Evolutionary conservation across 2,113 vertebrate genomes (phyloP), one percentile per base, ranked within the genome.

Genomic region (Pygathrix nemaeus): DNA sequence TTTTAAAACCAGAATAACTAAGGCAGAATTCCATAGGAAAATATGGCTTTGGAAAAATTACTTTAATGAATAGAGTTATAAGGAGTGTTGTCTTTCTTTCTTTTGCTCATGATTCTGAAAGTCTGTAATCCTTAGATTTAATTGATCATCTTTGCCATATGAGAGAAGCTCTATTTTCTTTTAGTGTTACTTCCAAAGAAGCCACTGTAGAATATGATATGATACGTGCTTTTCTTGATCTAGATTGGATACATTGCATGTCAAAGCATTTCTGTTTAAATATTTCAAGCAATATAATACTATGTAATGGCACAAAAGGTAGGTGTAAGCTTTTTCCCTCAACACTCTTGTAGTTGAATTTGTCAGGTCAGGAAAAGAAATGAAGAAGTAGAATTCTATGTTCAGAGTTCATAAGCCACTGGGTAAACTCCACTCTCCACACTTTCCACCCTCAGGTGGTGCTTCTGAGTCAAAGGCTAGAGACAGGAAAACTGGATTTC

Each of bases 1-100:
- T 91, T 94, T 93, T 82, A 87, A 97, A 91, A 2, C n/a, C 38
- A 82, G 55, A 38, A 64, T 86, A 96, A 86, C 9, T 25, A 76
- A 95, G 76, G 48, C 43, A 97, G 64, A 97, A 93, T 93, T 95
- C 17, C 50, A 55, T 8, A 90, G 80, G 43, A 94, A 92, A 95
- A 76, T 59, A 80, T 35, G 66, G 45, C 40, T 86, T 96, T 27
- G 83, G 81, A 78, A 89, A 94, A 90, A 18, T 59, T 87, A 50
- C 32, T 80, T 80, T 80, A 92, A 84, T 86, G 45, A 93, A 50
- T 50, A 59, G 30, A 91, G 52, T 59, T 91, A 64, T 64, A 76
- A 89, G 57, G 79, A 90, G 10, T 83, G 35, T 61, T 86, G 20
- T 59, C 48, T 93, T 90, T 94, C 64, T 80, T 8, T 82, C n/a